Conservation (phyloP, 2,888 invertebrate species). For the Pherbina coryleti region DNA sequence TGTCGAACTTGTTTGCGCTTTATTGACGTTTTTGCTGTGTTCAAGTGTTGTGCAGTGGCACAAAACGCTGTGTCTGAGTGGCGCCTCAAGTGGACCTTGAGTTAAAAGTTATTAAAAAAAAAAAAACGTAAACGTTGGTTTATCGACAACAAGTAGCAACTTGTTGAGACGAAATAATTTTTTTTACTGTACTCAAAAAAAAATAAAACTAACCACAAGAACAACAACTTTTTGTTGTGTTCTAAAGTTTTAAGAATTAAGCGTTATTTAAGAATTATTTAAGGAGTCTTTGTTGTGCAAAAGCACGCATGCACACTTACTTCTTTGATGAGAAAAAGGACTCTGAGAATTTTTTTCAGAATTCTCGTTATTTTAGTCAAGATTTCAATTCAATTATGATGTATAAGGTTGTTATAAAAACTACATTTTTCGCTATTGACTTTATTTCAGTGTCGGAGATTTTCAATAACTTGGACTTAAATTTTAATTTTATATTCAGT, state of each 20-base stretch:
- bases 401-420: too few relatives aligned
- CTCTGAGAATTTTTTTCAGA: neutral
- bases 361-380: too few relatives aligned
- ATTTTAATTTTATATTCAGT: too few relatives aligned
- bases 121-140: neutral
- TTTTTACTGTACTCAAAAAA: neutral
- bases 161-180: neutral
- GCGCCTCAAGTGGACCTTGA: conserved; percentile 22
- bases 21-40: conserved; percentile 8
- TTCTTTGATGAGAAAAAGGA: neutral
- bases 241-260: neutral
- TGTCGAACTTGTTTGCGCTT: conserved; percentile 16
- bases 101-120: conserved; percentile 5
- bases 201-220: neutral
- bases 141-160: conserved; percentile 18
- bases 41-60: conserved; percentile 28
- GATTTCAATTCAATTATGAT: too few relatives aligned
- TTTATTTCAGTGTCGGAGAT: too few relatives aligned
- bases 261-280: neutral
- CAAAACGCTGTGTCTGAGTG: conserved; percentile 30
- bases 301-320: neutral
- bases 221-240: neutral
- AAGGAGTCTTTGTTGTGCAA: neutral
- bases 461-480: too few relatives aligned
- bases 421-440: too few relatives aligned